These are phyloP conservation scores for Anguilla obscura DNA, from an alignment of 2,797 vertebrate genomes.

Conservation along the genomic window DNA sequence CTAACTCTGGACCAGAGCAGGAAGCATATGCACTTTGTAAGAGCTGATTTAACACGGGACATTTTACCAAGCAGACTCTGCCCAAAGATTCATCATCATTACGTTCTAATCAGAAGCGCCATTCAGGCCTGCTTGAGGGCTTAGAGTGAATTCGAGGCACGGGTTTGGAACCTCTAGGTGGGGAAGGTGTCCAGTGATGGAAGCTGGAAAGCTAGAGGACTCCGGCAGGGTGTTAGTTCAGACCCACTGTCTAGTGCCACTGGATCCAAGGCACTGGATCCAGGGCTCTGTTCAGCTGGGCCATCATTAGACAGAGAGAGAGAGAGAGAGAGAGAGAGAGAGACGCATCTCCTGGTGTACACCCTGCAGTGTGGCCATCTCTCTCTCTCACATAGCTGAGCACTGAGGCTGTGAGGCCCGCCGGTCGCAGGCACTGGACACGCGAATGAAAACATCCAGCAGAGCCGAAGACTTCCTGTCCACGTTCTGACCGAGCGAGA, in stretches of 20 bases:
- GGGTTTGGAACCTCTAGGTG: not conserved
- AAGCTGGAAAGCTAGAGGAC: not conserved
- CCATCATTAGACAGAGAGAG: not conserved
- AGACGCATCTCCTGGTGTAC: not conserved
- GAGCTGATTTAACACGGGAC: too few relatives aligned
- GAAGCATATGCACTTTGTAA: too few relatives aligned
- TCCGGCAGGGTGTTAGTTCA: not conserved
- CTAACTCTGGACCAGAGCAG: too few relatives aligned
- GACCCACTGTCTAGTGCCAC: not conserved
- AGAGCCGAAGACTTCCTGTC: not conserved
- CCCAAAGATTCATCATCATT: not conserved
- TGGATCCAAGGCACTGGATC: not conserved
- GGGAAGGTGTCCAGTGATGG: not conserved
- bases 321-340: too few relatives aligned
- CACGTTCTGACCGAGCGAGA: not conserved
- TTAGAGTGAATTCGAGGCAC: not conserved
- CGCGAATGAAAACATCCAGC: not conserved
- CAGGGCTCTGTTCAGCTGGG: not conserved
- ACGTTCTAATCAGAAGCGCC: not conserved
- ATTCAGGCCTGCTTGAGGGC: not conserved
- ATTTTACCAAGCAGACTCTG: not conserved
- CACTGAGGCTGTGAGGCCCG: not conserved
- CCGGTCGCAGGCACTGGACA: not conserved
- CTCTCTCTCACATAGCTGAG: too few relatives aligned
- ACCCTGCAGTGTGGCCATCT: conserved; percentile 25